Evolutionary conservation across 2,113 vertebrate genomes (phyloP).

Genomic region (Agapornis roseicollis): DNA sequence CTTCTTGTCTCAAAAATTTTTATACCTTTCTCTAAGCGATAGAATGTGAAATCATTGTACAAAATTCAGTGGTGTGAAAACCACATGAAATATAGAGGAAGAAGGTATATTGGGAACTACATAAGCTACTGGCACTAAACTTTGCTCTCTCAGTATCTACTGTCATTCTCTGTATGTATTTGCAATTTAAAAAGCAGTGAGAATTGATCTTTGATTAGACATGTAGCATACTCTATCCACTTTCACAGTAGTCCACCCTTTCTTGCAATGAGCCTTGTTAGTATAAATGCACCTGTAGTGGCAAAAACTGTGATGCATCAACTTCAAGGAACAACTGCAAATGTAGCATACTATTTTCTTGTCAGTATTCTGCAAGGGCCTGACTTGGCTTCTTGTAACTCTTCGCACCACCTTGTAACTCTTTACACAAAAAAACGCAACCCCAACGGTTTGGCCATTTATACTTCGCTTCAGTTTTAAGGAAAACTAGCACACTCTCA

Average conservation of each 20-base stretch:
- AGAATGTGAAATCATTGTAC: not conserved
- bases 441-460: not conserved
- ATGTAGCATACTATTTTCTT: not conserved
- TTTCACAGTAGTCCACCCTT: not conserved
- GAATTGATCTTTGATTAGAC: not conserved
- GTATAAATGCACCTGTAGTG: not conserved
- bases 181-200: not conserved
- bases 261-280: not conserved
- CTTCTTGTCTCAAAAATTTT: not conserved
- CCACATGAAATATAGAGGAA: not conserved
- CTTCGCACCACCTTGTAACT: not conserved
- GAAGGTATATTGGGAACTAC: not conserved
- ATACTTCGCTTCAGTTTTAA: not conserved
- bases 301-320: not conserved
- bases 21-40: not conserved
- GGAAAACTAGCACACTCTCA: not conserved
- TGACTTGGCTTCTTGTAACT: not conserved
- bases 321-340: not conserved
- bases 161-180: not conserved
- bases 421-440: not conserved
- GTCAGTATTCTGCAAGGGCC: not conserved
- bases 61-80: not conserved
- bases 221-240: not conserved
- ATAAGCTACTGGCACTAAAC: not conserved
- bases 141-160: not conserved